Evolutionary conservation across 2,113 vertebrate genomes (phyloP).

Genomic region (Hirundichthys speculiger): DNA sequence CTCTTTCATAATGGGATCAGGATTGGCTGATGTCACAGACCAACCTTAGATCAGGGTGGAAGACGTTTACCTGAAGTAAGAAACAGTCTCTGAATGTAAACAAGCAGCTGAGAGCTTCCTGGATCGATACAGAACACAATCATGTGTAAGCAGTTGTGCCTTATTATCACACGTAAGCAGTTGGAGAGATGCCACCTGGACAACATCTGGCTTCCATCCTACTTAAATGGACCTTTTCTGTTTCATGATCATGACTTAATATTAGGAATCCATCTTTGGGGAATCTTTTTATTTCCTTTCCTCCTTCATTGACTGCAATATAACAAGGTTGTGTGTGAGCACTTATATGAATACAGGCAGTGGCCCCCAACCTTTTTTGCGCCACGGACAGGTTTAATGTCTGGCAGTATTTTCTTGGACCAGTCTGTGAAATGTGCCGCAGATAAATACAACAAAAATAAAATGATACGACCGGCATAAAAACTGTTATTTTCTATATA

Average conservation of each 20-base stretch:
- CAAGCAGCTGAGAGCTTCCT: slow-evolving; percentile 6
- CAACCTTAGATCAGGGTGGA: background rate
- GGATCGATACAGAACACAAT: slow-evolving; percentile 43
- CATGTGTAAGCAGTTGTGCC: slow-evolving; percentile 51
- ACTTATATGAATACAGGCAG: too few relatives aligned
- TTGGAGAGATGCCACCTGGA: slow-evolving; percentile 51
- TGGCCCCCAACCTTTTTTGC: too few relatives aligned
- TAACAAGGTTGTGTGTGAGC: too few relatives aligned
- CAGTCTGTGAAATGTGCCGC: too few relatives aligned
- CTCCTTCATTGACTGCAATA: too few relatives aligned
- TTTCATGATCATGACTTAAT: slow-evolving; percentile 55
- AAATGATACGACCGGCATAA: too few relatives aligned
- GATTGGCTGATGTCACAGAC: too few relatives aligned
- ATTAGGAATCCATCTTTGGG: slow-evolving; percentile 49
- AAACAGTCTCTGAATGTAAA: background rate
- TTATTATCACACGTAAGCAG: background rate
- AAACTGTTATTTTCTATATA: too few relatives aligned
- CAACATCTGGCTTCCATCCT: slow-evolving; percentile 65
- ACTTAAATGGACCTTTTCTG: slow-evolving; percentile 40
- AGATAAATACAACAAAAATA: too few relatives aligned
- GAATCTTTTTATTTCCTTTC: too few relatives aligned
- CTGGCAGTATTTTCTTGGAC: too few relatives aligned
- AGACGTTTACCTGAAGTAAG: background rate
- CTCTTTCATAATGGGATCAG: background rate
- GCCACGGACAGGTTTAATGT: too few relatives aligned